These are phyloP conservation scores for Sarcophaga carnaria DNA, from an alignment of 2,888 invertebrate genomes.

Conservation along the genomic window DNA sequence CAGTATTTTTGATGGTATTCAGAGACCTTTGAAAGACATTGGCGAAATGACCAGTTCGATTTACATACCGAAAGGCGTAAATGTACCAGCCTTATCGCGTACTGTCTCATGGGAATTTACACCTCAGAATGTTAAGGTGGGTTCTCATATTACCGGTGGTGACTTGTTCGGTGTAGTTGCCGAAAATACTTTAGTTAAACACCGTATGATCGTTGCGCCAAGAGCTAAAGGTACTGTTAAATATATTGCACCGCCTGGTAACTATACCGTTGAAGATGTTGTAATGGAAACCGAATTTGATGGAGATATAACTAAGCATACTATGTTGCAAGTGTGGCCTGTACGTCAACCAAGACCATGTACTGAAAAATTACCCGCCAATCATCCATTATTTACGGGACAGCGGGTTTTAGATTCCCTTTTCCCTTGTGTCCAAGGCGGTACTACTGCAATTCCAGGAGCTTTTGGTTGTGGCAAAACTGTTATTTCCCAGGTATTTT, in stretches of 20 bases:
- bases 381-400: conserved; percentile 97
- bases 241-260: conserved; percentile 95
- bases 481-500: conserved; percentile 83
- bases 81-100: conserved; percentile 92
- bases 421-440: conserved; percentile 99
- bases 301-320: conserved; percentile 92
- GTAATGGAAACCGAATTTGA: conserved; percentile 98
- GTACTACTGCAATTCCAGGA: conserved; percentile 98
- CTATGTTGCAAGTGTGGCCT: conserved; percentile 99
- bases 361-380: conserved; percentile 98
- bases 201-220: conserved; percentile 96
- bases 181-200: conserved; percentile 98
- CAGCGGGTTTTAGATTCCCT: conserved; percentile 98
- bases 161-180: conserved; percentile 96
- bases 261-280: conserved; percentile 94
- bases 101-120: conserved; percentile 94
- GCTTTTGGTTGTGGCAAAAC: conserved; percentile 99
- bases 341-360: conserved; percentile 97
- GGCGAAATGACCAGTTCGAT: conserved; percentile 95
- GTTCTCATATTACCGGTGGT: conserved; percentile 98
- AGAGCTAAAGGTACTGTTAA: conserved; percentile 96
- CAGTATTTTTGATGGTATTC: conserved; percentile 99
- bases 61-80: conserved; percentile 99
- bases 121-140: conserved; percentile 90
- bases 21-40: conserved; percentile 97